Base-by-base conservation (phyloP, 2,113 vertebrate genomes). In the Xiphophorus maculatus region DNA sequence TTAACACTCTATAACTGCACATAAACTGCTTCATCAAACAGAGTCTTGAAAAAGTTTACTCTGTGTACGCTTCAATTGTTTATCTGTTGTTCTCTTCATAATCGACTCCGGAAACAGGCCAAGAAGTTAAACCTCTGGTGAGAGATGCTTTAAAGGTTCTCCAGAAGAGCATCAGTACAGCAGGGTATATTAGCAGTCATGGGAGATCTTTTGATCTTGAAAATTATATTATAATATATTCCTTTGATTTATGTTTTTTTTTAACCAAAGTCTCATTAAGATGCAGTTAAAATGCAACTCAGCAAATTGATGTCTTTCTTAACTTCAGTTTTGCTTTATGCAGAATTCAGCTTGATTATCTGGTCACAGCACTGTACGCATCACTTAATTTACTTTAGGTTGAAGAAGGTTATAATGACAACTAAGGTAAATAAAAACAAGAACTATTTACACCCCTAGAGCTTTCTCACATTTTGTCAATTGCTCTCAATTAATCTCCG, bases 141-240 rank as follows among this genome's bases (percentile, higher is more conserved):
- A 87, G 84, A 71, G 66, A 81, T 44, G 81, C 79, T 82, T 89
- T 87, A 87, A 88, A 88, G 89, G 78, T 92, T 88, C 85, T 86
- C 90, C 86, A 89, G 80, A 76, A 71, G 74, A 90, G 80, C 84
- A 81, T 88, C 81, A 89, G 88, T 90, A 87, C 90, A 88, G 88
- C 74, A 66, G 89, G 87, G 89, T 80, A 91, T 89, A 87, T 90
- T 92, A 90, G 87, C 86, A 91, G 91, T 92, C 87, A 86, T 73
- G 77, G 76, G 77, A 85, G 84, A 90, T 90, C 92, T 91, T 93
- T 93, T 94, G 90, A 93, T 93, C 90, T 93, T 69, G 84, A 71
- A 91, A 93, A 94, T 92, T 92, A 90, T 87, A 92, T 93, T 93
- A 84, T 93, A 93, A 93, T 93, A 78, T 92, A 92, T 94, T 93